Conservation (phyloP, 2,888 invertebrate genomes). For the Myopa testacea region DNA sequence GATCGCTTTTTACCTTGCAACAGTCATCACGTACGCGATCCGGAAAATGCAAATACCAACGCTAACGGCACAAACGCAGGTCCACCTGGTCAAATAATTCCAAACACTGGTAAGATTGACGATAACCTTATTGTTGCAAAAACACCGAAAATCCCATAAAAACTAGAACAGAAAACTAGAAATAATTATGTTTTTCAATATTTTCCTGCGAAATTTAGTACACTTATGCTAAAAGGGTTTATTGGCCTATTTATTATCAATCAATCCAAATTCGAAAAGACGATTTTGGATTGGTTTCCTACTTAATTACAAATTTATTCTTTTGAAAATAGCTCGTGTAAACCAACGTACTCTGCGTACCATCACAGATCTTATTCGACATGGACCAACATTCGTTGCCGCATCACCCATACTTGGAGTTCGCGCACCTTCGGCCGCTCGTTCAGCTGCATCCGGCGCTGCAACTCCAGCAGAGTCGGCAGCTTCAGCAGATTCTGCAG, state of each 20-base stretch:
- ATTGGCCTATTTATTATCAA: not conserved
- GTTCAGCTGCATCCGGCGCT: constrained; percentile 1
- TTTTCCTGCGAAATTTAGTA: too few relatives aligned
- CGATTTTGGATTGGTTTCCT: not conserved
- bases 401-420: constrained; percentile 33
- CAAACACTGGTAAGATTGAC: constrained; percentile 42
- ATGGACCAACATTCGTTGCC: constrained; percentile 41
- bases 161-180: not conserved
- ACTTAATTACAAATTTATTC: not conserved
- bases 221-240: too few relatives aligned
- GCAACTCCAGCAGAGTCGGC: not conserved
- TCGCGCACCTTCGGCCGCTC: constrained; percentile 28
- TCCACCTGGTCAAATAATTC: constrained; percentile 16
- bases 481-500: constrained; percentile 4
- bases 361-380: constrained; percentile 42
- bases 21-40: constrained; percentile 75
- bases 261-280: not conserved
- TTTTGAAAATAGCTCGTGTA: constrained; percentile 44
- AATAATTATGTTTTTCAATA: too few relatives aligned
- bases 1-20: constrained; percentile 77
- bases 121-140: not conserved
- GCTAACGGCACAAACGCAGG: constrained; percentile 37
- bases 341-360: constrained; percentile 46
- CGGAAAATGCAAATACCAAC: constrained; percentile 45
- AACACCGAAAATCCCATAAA: not conserved